phyloP scores from a whole-genome alignment of 92 coral and sea anemone genomes.

The Umimayanthus chanpuru region DNA sequence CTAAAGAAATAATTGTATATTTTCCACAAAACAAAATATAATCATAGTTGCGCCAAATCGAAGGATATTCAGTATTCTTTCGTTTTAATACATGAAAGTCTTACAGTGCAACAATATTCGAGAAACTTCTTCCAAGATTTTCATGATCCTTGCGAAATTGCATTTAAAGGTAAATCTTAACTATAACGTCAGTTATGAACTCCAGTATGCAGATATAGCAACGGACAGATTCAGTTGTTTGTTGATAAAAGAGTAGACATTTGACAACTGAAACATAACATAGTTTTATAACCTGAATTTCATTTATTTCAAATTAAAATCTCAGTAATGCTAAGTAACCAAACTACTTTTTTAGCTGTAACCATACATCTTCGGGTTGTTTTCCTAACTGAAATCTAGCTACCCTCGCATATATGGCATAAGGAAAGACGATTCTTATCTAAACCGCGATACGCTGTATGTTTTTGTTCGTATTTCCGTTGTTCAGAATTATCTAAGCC shows the following conservation, averaged over 20 bases:
- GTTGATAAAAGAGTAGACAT: neutral
- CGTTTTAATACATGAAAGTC: neutral
- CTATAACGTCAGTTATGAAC: neutral
- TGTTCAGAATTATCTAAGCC: neutral
- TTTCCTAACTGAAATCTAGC: neutral
- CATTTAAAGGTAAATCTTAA: neutral
- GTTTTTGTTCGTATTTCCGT: neutral
- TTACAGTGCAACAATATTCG: neutral
- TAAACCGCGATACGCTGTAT: neutral
- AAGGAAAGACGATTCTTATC: too few relatives aligned
- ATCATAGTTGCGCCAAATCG: neutral
- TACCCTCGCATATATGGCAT: neutral
- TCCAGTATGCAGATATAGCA: neutral
- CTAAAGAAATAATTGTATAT: constrained; percentile 3
- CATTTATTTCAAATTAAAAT: constrained; percentile 11
- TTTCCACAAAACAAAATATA: neutral
- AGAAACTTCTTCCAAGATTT: neutral
- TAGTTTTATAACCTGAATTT: neutral
- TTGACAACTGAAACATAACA: neutral
- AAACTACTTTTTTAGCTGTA: neutral
- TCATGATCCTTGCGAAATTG: neutral
- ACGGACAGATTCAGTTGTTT: neutral
- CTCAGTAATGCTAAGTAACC: neutral
- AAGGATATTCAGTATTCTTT: neutral
- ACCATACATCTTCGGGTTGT: neutral